These are phyloP conservation scores for Plemyria rubiginata DNA, from an alignment of 2,888 invertebrate genomes.

Conservation along the genomic window DNA sequence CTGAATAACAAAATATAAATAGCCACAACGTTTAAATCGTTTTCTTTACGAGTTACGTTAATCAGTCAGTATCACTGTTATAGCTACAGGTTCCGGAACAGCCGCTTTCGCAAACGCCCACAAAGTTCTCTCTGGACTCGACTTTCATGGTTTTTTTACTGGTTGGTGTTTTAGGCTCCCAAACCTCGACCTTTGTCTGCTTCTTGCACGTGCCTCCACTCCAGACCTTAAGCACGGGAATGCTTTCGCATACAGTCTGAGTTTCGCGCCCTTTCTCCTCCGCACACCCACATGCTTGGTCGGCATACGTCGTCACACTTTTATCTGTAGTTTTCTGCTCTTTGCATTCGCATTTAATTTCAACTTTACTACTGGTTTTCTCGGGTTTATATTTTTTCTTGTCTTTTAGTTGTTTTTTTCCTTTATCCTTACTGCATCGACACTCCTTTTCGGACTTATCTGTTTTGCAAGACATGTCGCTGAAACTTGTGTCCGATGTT, in stretches of 20 bases:
- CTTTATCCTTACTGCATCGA: slow-evolving; percentile 5
- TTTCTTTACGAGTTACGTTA: slow-evolving; percentile 48
- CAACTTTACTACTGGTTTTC: slow-evolving; percentile 17
- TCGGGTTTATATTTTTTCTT: slow-evolving; percentile 21
- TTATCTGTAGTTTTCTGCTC: slow-evolving; percentile 46
- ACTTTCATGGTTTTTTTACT: slow-evolving; percentile 25
- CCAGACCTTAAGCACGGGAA: slow-evolving; percentile 10
- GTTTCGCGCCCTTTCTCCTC: slow-evolving; percentile 44
- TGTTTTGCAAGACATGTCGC: slow-evolving; percentile 32
- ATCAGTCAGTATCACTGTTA: slow-evolving; percentile 33
- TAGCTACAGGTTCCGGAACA: slow-evolving; percentile 40
- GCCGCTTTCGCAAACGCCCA: slow-evolving; percentile 23
- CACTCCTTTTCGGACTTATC: slow-evolving; percentile 12
- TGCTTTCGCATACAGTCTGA: slow-evolving; percentile 37
- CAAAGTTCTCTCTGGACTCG: slow-evolving; percentile 29
- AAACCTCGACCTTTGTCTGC: slow-evolving; percentile 31
- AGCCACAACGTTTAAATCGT: slow-evolving; percentile 57
- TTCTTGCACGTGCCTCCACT: slow-evolving; percentile 8
- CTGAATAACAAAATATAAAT: slow-evolving; percentile 83
- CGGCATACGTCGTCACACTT: slow-evolving; percentile 52
- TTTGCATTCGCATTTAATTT: slow-evolving; percentile 40
- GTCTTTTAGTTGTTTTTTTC: slow-evolving; percentile 14
- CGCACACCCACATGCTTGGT: slow-evolving; percentile 45
- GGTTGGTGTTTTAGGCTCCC: slow-evolving; percentile 27
- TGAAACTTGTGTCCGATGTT: slow-evolving; percentile 21